Percentiles rank a stretch among this genome's conserved stretches.
Evolutionary conservation across 2,113 vertebrate species (phyloP).

Genomic region (Tamias sibiricus): DNA sequence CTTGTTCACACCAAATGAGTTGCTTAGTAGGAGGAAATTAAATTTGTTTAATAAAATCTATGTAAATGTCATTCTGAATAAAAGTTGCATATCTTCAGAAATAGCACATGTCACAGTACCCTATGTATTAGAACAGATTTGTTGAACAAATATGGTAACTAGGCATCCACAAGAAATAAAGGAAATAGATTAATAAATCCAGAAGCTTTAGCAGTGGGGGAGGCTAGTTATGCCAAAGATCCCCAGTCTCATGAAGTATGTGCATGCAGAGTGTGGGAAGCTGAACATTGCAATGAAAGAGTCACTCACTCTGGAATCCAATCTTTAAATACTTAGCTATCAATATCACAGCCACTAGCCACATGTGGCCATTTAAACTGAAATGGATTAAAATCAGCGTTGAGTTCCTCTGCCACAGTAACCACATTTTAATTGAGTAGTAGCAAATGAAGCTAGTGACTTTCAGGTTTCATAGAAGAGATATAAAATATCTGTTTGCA

Average conservation of each 20-base stretch:
- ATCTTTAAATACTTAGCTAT: not conserved
- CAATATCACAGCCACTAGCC: not conserved
- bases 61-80: conserved; percentile 56
- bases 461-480: not conserved
- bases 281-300: not conserved
- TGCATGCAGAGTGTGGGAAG: not conserved
- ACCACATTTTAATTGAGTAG: not conserved
- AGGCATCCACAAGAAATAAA: not conserved
- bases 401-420: not conserved
- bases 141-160: conserved; percentile 22
- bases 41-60: conserved; percentile 59
- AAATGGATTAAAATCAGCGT: not conserved
- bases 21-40: conserved; percentile 49
- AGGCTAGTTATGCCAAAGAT: not conserved
- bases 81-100: conserved; percentile 44
- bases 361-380: not conserved
- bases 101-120: conserved; percentile 11
- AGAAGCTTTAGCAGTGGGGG: not conserved
- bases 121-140: conserved; percentile 11
- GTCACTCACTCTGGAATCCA: not conserved
- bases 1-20: conserved; percentile 54
- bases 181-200: not conserved
- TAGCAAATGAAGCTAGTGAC: not conserved
- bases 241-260: not conserved
- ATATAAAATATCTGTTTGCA: not conserved